These are phyloP conservation scores for Caenorhabditis sulstoni DNA, from an alignment of 2,888 invertebrate genomes.

Conservation along the genomic window DNA sequence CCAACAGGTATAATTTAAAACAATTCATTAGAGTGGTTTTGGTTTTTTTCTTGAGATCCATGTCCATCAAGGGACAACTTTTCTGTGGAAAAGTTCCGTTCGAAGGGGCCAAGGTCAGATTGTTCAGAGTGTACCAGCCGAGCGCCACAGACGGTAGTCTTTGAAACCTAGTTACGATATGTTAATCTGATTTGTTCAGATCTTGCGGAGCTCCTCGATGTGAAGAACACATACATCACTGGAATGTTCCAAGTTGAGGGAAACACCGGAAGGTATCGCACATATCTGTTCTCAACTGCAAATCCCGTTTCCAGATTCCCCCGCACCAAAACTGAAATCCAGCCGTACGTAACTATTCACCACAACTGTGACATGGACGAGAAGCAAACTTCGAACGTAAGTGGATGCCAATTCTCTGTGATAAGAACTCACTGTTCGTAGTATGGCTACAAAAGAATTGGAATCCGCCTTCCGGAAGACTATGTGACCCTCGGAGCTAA, in stretches of 20 bases:
- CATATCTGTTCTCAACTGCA: neutral
- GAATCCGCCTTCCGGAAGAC: slow-evolving; percentile 62
- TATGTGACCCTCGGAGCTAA: slow-evolving; percentile 65
- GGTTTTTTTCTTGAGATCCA: slow-evolving; percentile 47
- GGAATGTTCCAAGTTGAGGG: slow-evolving; percentile 68
- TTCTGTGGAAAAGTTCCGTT: slow-evolving; percentile 62
- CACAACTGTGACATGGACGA: slow-evolving; percentile 62
- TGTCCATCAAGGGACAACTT: slow-evolving; percentile 64
- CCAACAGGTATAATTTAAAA: slow-evolving; percentile 65
- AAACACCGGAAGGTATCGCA: slow-evolving; percentile 55
- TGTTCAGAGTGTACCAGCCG: slow-evolving; percentile 62
- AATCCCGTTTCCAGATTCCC: slow-evolving; percentile 53
- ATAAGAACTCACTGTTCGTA: slow-evolving; percentile 15
- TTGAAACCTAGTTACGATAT: neutral
- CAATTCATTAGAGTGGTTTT: too few species aligned
- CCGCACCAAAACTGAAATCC: slow-evolving; percentile 62
- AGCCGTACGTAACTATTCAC: slow-evolving; percentile 65
- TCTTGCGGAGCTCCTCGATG: slow-evolving; percentile 59
- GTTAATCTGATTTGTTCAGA: too few species aligned
- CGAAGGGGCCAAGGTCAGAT: slow-evolving; percentile 64
- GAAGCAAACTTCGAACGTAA: slow-evolving; percentile 60
- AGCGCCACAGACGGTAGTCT: slow-evolving; percentile 58
- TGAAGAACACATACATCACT: slow-evolving; percentile 60
- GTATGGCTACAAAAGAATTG: slow-evolving; percentile 64
- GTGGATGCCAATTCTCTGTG: neutral